These are phyloP conservation scores for Electrona antarctica DNA, from an alignment of 2,113 vertebrate genomes.

Conservation along the genomic window DNA sequence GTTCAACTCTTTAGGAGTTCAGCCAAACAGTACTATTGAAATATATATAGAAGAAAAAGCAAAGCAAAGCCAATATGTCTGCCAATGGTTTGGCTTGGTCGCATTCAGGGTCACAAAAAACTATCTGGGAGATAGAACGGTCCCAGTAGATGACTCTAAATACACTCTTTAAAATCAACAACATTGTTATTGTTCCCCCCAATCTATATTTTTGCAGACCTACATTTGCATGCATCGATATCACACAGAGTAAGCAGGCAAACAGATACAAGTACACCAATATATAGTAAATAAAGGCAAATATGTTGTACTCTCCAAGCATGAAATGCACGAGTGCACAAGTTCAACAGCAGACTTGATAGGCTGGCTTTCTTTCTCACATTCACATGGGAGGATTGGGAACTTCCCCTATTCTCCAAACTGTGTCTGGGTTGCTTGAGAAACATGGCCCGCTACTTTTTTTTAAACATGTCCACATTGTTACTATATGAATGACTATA, in stretches of 20 bases:
- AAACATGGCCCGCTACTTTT: slow-evolving; percentile 56
- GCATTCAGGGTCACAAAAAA: too few relatives aligned
- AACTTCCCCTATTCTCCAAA: slow-evolving; percentile 40
- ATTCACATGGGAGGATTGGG: slow-evolving; percentile 33
- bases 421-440: slow-evolving; percentile 38
- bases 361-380: slow-evolving; percentile 26
- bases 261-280: neutral
- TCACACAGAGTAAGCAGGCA: neutral
- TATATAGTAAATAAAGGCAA: neutral
- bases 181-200: too few relatives aligned
- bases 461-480: slow-evolving; percentile 52
- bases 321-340: slow-evolving; percentile 1
- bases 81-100: too few relatives aligned
- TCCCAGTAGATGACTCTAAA: too few relatives aligned
- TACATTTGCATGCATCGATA: too few relatives aligned
- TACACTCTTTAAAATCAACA: neutral
- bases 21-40: slow-evolving; percentile 20
- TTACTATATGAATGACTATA: slow-evolving; percentile 67
- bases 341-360: neutral
- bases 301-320: neutral
- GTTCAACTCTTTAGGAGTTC: slow-evolving; percentile 55
- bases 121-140: too few relatives aligned
- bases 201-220: too few relatives aligned
- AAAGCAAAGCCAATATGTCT: too few relatives aligned
- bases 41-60: too few relatives aligned